A percentile compares a stretch with the other conserved stretches of the same genome.
Evolutionary conservation across 2,113 vertebrate genomes (phyloP).

Genomic region (Lynx canadensis): DNA sequence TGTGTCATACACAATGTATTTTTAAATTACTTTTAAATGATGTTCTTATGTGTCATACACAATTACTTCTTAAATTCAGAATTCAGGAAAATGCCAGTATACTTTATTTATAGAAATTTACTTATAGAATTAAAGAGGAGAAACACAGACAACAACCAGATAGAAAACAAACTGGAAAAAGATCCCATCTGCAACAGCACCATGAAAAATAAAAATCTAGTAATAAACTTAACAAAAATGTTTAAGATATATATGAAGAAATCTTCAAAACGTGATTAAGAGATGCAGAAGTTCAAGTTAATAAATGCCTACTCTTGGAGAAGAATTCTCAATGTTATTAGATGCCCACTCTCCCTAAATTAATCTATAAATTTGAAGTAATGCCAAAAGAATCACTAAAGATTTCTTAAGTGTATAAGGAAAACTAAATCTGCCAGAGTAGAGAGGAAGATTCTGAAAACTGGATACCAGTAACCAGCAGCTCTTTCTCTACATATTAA

Average conservation of each 20-base stretch:
- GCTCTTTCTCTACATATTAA: background rate
- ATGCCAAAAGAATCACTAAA: background rate
- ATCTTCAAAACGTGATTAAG: background rate
- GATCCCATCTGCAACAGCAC: background rate
- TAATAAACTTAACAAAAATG: background rate
- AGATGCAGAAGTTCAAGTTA: background rate
- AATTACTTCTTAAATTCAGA: constrained; percentile 9
- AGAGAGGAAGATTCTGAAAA: background rate
- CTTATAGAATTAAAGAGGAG: background rate
- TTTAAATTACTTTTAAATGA: background rate
- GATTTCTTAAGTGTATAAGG: background rate
- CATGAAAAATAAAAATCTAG: background rate
- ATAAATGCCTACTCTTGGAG: background rate
- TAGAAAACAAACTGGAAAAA: background rate
- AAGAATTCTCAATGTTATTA: background rate
- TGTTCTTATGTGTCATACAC: background rate
- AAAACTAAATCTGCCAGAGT: background rate
- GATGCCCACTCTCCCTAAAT: background rate
- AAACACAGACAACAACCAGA: background rate
- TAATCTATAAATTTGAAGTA: background rate
- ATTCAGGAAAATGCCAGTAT: background rate
- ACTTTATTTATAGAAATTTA: background rate
- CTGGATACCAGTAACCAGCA: background rate
- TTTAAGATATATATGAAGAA: background rate
- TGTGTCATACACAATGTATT: background rate